Base-by-base conservation (phyloP, 2,888 invertebrate species). In the Schizotus pectinicornis region DNA sequence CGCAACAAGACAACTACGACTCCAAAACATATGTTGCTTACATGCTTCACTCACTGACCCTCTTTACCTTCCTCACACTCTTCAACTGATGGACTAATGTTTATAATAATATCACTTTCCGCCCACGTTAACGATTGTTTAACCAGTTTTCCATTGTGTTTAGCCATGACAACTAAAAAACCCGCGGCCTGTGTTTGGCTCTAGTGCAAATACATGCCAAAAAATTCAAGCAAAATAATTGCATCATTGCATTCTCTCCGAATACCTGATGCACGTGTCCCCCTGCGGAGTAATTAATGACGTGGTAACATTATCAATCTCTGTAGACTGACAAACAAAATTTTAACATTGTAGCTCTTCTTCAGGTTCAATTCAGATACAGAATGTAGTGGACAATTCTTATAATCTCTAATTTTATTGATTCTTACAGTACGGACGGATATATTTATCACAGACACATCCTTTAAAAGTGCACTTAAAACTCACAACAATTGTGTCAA, bases 61-160 rank as follows among this genome's bases (percentile, higher is more conserved):
- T 64, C 64, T 55, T 47, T 58, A 57, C 57, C 59, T 45, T 65
- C 60, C 41, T 52, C 51, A 39, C 32, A 33, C 36, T 58, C 58
- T 6, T 68, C 67, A 39, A 58, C 61, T 8, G 68, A 67, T 13
- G 68, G 65, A 52, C 67, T 73, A 46, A 74, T 70, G 46, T 69
- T 70, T 34, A 74, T 66, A 43, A 73, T 67, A 61, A 72, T 68
- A 61, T 72, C 74, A 55, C 72, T 72, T 53, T 72, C 74, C 37
- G 71, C 73, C 74, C 74, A 74, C 54, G 70, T 68, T 9, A 74
- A 71, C 8, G 46, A 36, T 34, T 70, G 70, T 13, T 69, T 62
- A 54, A 67, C 70, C 38, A 67, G 66, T 63, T 67, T 69, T 46
- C 49, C 48, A 48, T 42, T 46, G 39, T 56, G 48, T 51, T 63